Evolutionary conservation across 1,140 invertebrate genomes (phyloP).

Genomic region (Neocloeon triangulifer): DNA sequence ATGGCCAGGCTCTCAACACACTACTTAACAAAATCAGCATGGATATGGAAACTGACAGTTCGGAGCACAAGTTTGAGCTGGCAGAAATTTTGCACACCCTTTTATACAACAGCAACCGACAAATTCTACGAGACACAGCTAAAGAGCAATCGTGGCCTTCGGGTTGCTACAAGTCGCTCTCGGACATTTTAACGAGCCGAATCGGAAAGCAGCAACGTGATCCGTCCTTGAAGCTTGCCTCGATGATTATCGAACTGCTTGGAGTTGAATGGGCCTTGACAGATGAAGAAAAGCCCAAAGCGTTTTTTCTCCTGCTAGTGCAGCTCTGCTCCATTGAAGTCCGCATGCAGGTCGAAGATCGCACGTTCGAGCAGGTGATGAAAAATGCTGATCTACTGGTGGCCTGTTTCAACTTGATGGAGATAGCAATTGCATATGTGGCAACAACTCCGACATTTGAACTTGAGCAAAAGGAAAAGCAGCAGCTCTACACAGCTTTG

Average conservation of each 20-base stretch:
- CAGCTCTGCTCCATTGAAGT: slow-evolving; percentile 79
- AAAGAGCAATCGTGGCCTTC: slow-evolving; percentile 50
- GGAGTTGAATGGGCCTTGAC: slow-evolving; percentile 61
- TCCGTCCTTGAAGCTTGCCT: slow-evolving; percentile 60
- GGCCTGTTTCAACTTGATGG: slow-evolving; percentile 63
- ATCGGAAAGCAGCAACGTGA: slow-evolving; percentile 69
- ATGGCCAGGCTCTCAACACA: slow-evolving; percentile 48
- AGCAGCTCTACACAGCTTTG: slow-evolving; percentile 68
- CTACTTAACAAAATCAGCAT: slow-evolving; percentile 63
- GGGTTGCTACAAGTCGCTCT: slow-evolving; percentile 50
- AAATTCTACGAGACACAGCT: slow-evolving; percentile 29
- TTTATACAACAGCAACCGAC: slow-evolving; percentile 40
- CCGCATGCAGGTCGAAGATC: slow-evolving; percentile 75
- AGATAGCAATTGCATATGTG: slow-evolving; percentile 59
- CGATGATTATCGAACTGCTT: slow-evolving; percentile 54
- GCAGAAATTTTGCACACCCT: slow-evolving; percentile 50
- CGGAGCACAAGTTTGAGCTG: slow-evolving; percentile 68
- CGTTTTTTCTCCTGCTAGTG: slow-evolving; percentile 60
- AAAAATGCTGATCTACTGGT: slow-evolving; percentile 50
- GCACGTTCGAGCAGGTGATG: slow-evolving; percentile 47
- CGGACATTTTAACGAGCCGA: slow-evolving; percentile 64
- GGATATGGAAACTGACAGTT: slow-evolving; percentile 69
- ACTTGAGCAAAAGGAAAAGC: slow-evolving; percentile 72
- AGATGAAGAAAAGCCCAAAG: slow-evolving; percentile 53
- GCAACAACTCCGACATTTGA: slow-evolving; percentile 48